Percentiles rank a stretch among this genome's conserved stretches.
Conservation (phyloP, 2,797 vertebrate species). For the Coluber constrictor region DNA sequence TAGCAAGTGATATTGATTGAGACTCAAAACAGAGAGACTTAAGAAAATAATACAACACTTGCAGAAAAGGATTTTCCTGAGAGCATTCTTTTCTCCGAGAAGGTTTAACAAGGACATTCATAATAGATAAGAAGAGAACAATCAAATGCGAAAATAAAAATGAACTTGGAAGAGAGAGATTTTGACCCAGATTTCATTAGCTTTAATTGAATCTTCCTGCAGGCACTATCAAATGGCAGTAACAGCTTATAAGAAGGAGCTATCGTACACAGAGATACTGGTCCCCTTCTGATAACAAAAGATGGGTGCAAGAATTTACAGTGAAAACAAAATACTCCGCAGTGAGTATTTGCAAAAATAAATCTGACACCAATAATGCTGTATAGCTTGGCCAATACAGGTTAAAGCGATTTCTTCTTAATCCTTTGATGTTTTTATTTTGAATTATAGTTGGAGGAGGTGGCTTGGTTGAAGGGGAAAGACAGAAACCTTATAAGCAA, state of each 20-base stretch:
- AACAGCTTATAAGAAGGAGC: conserved; percentile 23
- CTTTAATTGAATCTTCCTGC: conserved; percentile 38
- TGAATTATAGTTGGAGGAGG: background rate
- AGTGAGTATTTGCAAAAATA: conserved; percentile 13
- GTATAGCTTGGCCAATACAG: background rate
- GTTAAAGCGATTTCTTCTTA: background rate
- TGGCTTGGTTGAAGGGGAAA: too few relatives aligned
- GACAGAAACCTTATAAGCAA: background rate
- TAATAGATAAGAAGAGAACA: conserved; percentile 38
- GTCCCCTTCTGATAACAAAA: conserved; percentile 15
- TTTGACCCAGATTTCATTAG: conserved; percentile 9
- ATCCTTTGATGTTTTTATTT: background rate
- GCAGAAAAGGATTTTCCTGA: background rate
- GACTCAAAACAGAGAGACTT: background rate
- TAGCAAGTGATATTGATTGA: background rate
- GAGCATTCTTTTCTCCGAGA: background rate
- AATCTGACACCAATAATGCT: conserved; percentile 11
- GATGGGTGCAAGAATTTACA: conserved; percentile 9
- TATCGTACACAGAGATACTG: conserved; percentile 1
- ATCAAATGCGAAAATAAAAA: conserved; percentile 34
- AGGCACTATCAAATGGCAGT: background rate
- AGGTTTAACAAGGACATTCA: background rate
- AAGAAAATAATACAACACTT: background rate
- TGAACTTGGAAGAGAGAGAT: conserved; percentile 27
- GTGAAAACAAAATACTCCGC: background rate